Evolutionary conservation across 1,140 invertebrate species (phyloP).

Genomic region (Ceratosolen solmsi): DNA sequence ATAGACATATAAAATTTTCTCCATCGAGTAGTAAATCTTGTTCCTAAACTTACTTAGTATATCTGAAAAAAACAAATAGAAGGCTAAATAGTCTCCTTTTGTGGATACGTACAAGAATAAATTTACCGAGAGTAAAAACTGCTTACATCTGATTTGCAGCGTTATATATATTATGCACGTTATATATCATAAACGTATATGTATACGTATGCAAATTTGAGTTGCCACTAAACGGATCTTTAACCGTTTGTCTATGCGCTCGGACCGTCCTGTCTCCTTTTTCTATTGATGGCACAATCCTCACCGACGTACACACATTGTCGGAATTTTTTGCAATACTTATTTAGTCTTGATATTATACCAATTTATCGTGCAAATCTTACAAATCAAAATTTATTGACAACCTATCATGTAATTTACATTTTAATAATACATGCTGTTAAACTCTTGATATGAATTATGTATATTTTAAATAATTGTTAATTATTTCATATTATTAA

Average conservation of each 20-base stretch:
- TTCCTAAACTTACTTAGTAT: conserved; percentile 40
- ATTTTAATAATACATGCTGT: conserved; percentile 1
- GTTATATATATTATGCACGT: conserved; percentile 32
- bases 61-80: conserved; percentile 5
- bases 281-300: conserved; percentile 21
- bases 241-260: conserved; percentile 32
- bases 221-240: conserved; percentile 14
- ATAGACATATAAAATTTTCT: conserved; percentile 18
- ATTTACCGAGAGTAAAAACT: not conserved
- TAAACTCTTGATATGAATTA: not conserved
- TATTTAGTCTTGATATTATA: conserved; percentile 4
- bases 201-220: conserved; percentile 30
- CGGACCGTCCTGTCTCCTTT: conserved; percentile 11
- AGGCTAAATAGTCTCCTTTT: conserved; percentile 14
- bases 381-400: not conserved
- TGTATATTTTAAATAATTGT: not conserved
- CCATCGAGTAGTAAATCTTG: conserved; percentile 43
- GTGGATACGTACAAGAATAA: not conserved
- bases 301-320: not conserved
- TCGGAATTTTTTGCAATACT: conserved; percentile 8
- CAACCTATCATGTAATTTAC: not conserved
- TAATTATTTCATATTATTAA: not conserved
- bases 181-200: conserved; percentile 29
- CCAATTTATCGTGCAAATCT: not conserved
- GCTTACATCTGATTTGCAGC: conserved; percentile 13